Base-by-base conservation (phyloP, 2,113 vertebrate genomes). In the Anser brachyrhynchus region DNA sequence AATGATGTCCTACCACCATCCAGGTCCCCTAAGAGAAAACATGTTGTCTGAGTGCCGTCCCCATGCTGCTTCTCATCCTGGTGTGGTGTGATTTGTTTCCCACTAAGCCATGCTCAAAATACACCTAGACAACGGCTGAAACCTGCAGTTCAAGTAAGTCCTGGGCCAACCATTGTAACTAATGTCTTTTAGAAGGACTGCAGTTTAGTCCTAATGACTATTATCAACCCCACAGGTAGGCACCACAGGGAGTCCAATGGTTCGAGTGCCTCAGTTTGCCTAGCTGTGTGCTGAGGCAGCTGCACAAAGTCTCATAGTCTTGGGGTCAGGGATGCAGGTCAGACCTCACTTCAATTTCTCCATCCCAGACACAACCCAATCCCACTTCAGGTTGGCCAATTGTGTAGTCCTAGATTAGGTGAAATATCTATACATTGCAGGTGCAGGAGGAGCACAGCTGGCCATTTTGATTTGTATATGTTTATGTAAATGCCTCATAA, bases 401-500 rank as follows among this genome's bases (percentile, higher is more conserved):
- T 57, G 1, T 26, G 25, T 59, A 70, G 76, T n/a, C n/a, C 65
- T 82, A 43, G 49, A 70, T 75, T 12, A 84, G 39, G 84, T 76
- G 73, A 22, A 55, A 35, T 33, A 51, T 58, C 89, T 87, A 28
- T 26, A 37, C 9, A 2, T 33, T 65, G 73, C 70, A 84, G 84
- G 62, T 93, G 65, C 58, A n/a, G 52, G 79, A 85, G 72, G 35
- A 72, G 89, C 82, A 94, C 92, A 97, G 92, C 84, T 95, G 96
- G 90, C 66, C 2, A 1, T 37, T 96, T 87, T 94, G 95, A 96
- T 97, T 96, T 94, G 95, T 96, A 65, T 82, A 92, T 94, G 92
- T 96, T 94, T 97, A 97, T 95, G 94, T 96, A 96, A 96, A 96
- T 95, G 91, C 93, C 80, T 96, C 95, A 93, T 97, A 94, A 96